Evolutionary conservation across 2,797 vertebrate species (phyloP).

Genomic region (Jordanella pulchra): DNA sequence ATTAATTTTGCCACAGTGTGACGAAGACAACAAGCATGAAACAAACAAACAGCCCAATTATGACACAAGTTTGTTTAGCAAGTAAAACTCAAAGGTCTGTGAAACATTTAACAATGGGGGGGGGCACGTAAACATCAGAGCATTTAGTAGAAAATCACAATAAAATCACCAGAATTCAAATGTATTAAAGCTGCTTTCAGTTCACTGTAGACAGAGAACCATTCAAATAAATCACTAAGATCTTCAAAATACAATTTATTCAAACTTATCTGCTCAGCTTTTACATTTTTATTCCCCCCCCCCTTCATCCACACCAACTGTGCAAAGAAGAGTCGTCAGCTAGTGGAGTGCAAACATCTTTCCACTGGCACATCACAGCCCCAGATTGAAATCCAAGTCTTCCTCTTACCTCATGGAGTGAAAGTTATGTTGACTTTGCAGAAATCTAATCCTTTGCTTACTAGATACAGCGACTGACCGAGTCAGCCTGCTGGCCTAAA

Average conservation of each 20-base stretch:
- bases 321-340: conserved; percentile 12
- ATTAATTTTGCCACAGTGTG: neutral
- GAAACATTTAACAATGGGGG: too few relatives aligned
- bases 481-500: conserved; percentile 28
- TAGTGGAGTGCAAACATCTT: conserved; percentile 19
- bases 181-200: too few relatives aligned
- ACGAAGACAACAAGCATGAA: neutral
- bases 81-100: too few relatives aligned
- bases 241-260: too few relatives aligned
- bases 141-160: too few relatives aligned
- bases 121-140: too few relatives aligned
- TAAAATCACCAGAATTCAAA: too few relatives aligned
- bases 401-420: conserved; percentile 33
- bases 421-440: conserved; percentile 34
- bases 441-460: conserved; percentile 34
- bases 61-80: neutral
- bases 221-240: too few relatives aligned
- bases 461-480: conserved; percentile 9
- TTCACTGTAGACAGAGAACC: too few relatives aligned
- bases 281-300: too few relatives aligned
- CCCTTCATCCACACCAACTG: too few relatives aligned
- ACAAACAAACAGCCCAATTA: neutral
- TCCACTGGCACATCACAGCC: conserved; percentile 26
- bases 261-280: too few relatives aligned
- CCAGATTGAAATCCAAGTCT: conserved; percentile 16